These are phyloP conservation scores for Pyrrhia umbra DNA, from an alignment of 2,888 invertebrate species.

Conservation along the genomic window DNA sequence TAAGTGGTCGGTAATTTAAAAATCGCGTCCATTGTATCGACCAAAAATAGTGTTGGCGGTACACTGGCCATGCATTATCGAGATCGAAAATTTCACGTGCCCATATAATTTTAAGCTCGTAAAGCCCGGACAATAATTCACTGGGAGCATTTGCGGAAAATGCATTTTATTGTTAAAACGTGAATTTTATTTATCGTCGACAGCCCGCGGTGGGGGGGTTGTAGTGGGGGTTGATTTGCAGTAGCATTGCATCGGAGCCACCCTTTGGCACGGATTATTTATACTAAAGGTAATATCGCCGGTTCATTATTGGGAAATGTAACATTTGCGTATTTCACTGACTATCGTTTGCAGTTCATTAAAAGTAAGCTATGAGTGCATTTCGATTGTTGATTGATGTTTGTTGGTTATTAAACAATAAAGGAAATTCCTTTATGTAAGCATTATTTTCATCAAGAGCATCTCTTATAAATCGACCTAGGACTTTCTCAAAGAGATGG, in stretches of 20 bases:
- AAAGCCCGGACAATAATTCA: slow-evolving; percentile 89
- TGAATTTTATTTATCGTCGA: slow-evolving; percentile 90
- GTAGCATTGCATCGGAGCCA: slow-evolving; percentile 87
- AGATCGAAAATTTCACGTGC: slow-evolving; percentile 90
- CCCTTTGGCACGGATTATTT: slow-evolving; percentile 89
- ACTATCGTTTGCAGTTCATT: slow-evolving; percentile 88
- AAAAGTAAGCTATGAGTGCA: slow-evolving; percentile 74
- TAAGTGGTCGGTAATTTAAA: slow-evolving; percentile 64
- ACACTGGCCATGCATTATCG: slow-evolving; percentile 83
- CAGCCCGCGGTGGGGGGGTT: slow-evolving; percentile 81
- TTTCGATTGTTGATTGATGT: slow-evolving; percentile 55
- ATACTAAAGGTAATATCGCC: slow-evolving; percentile 89
- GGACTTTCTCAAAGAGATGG: neutral
- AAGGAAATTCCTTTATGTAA: neutral
- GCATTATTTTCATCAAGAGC: neutral
- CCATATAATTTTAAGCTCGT: slow-evolving; percentile 90
- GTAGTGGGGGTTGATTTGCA: slow-evolving; percentile 87
- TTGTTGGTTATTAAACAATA: slow-evolving; percentile 31
- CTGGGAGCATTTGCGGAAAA: slow-evolving; percentile 90
- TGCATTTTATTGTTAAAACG: slow-evolving; percentile 91
- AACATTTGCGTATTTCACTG: slow-evolving; percentile 86
- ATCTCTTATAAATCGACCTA: neutral
- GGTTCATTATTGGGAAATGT: slow-evolving; percentile 89
- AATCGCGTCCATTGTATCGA: slow-evolving; percentile 66
- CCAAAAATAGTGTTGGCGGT: slow-evolving; percentile 83